Evolutionary conservation across 2,888 invertebrate genomes (phyloP).

Genomic region (Auanema freiburgensis): DNA sequence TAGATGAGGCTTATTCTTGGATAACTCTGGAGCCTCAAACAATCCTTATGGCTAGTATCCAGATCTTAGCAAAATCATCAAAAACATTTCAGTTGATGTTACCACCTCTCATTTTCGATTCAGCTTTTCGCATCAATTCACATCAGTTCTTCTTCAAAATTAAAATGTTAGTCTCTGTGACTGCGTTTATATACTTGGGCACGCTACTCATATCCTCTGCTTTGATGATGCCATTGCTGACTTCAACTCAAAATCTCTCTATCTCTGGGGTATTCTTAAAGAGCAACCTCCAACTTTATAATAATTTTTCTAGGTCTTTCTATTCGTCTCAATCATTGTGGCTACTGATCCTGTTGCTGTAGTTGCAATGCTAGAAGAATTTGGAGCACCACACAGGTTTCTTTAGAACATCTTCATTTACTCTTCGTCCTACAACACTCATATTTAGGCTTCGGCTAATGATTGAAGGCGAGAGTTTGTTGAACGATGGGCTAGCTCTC

Average conservation of each 20-base stretch:
- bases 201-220: slow-evolving; percentile 15
- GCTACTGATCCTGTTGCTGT: slow-evolving; percentile 69
- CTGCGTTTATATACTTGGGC: slow-evolving; percentile 20
- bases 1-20: slow-evolving; percentile 18
- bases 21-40: slow-evolving; percentile 8
- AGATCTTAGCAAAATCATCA: background rate
- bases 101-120: slow-evolving; percentile 67
- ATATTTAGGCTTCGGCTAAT: slow-evolving; percentile 38
- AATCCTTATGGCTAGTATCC: slow-evolving; percentile 1
- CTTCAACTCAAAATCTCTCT: background rate
- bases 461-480: slow-evolving; percentile 68
- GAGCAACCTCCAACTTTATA: background rate
- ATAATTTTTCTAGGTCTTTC: slow-evolving; percentile 63
- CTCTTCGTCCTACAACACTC: background rate
- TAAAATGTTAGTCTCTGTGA: slow-evolving; percentile 16
- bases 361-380: slow-evolving; percentile 67
- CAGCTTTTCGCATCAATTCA: slow-evolving; percentile 66
- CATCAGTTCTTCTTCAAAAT: slow-evolving; percentile 64
- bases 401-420: background rate
- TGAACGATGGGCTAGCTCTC: slow-evolving; percentile 69
- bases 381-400: slow-evolving; percentile 61
- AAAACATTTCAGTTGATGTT: slow-evolving; percentile 48
- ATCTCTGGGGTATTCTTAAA: slow-evolving; percentile 3
- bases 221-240: slow-evolving; percentile 18
- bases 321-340: slow-evolving; percentile 67